phyloP scores from a whole-genome alignment of 2,797 vertebrate genomes.

The Steatocranus sp. region DNA sequence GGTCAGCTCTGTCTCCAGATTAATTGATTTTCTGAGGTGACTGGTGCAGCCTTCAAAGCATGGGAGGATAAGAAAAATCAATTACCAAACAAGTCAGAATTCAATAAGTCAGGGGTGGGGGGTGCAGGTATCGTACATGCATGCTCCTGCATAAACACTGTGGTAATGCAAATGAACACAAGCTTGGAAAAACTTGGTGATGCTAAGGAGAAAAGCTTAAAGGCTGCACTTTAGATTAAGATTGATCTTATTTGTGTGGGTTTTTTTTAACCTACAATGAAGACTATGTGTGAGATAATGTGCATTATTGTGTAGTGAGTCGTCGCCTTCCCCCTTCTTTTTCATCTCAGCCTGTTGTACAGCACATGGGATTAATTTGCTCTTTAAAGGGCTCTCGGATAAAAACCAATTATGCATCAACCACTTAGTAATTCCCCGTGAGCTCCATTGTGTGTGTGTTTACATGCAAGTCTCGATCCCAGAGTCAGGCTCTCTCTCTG shows the following conservation, averaged over 20 bases:
- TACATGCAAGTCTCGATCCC: slow-evolving; percentile 24
- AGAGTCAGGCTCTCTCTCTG: background rate
- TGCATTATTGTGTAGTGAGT: background rate
- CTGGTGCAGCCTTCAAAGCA: slow-evolving; percentile 37
- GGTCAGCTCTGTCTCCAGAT: slow-evolving; percentile 34
- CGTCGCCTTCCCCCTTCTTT: background rate
- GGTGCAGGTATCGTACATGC: background rate
- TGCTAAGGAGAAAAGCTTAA: background rate
- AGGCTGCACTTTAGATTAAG: background rate
- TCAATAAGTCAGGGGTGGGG: slow-evolving; percentile 7
- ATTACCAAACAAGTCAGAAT: slow-evolving; percentile 59
- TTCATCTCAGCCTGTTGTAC: slow-evolving; percentile 10
- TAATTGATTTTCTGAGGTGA: slow-evolving; percentile 59
- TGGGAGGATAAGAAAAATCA: slow-evolving; percentile 63
- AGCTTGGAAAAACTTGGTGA: background rate
- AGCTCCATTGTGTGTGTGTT: slow-evolving; percentile 40
- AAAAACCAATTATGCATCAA: slow-evolving; percentile 57
- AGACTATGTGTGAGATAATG: background rate
- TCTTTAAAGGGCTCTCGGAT: slow-evolving; percentile 44
- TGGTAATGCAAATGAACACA: background rate
- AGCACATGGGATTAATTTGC: slow-evolving; percentile 29
- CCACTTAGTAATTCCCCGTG: slow-evolving; percentile 43
- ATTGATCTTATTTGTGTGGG: background rate
- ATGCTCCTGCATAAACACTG: background rate
- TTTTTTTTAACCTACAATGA: background rate